Base-by-base conservation (phyloP, 2,888 invertebrate species). In the Muscina levida region DNA sequence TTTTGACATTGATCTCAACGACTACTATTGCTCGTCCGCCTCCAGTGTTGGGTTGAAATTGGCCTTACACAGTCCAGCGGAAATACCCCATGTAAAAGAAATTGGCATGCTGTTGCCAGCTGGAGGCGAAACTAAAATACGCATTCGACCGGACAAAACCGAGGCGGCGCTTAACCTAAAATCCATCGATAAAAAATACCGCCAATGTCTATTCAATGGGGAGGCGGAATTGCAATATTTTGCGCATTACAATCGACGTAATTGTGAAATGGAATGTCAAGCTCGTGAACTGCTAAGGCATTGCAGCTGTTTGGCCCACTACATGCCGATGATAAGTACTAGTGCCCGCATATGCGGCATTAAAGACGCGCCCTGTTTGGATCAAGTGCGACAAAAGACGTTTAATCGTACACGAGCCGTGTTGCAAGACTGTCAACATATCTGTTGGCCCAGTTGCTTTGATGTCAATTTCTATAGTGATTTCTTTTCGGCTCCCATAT, bases 1-100 rank as follows among this genome's bases (percentile, higher is more conserved):
- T 0, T 89, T 96, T 51, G 94, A 96, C 86, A 94, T 94, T 0
- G 93, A 94, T 82, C 85, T 94, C 2, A 92, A 92, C 0, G 94
- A 95, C 85, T 96, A 96, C 87, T 95, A 94, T 87, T 96, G 96
- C 87, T 95, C 95, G 1, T 95, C 95, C 0, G 94, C 95, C 5
- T 94, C 93, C 85, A 95, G 89, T 78, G 83, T 87, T 13, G 90
- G 90, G 3, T 89, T 90, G 59, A 90, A 90, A 84, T 74, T 89
- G 4, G 85, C 88, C 0, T 77, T 89, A 6, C 89, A 89, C 76
- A 87, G 87, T 70, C 89, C 89, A 17, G 87, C 87, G 13, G 89
- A 89, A 31, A 85, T 85, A 42, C 88, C 88, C 0, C 87, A 87
- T 82, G 85, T 89, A 3, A 85, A 85, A 0, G 89, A 89, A 46